Evolutionary conservation across 2,113 vertebrate genomes (phyloP).

Genomic region (Periophthalmus modestus): DNA sequence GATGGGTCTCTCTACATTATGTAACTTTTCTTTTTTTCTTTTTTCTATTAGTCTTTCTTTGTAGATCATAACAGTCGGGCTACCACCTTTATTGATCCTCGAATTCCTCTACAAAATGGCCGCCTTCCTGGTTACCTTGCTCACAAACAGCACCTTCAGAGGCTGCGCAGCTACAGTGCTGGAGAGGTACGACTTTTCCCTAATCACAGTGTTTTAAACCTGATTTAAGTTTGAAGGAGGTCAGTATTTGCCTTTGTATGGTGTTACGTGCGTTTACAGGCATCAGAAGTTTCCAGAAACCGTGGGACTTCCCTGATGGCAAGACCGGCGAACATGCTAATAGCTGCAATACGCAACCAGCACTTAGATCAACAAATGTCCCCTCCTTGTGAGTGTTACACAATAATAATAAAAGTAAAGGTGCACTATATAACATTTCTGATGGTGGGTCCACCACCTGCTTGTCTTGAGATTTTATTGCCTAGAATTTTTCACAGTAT

Average conservation of each 20-base stretch:
- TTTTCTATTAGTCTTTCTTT: conserved; percentile 87
- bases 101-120: conserved; percentile 94
- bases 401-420: too few species aligned
- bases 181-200: conserved; percentile 84
- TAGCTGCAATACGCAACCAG: conserved; percentile 90
- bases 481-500: too few species aligned
- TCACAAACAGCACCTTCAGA: conserved; percentile 93
- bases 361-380: conserved; percentile 87
- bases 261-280: conserved; percentile 70
- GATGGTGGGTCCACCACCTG: too few species aligned
- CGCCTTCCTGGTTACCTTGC: conserved; percentile 90
- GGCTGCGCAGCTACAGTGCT: conserved; percentile 96
- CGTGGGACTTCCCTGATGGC: conserved; percentile 86
- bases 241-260: background rate
- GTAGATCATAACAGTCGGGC: conserved; percentile 98
- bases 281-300: conserved; percentile 93
- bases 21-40: conserved; percentile 8
- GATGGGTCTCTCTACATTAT: background rate
- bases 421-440: too few species aligned
- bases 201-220: background rate
- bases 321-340: conserved; percentile 87
- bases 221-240: background rate
- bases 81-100: conserved; percentile 97
- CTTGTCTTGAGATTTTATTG: too few species aligned
- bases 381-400: conserved; percentile 51